Evolutionary conservation across 2,888 invertebrate genomes (phyloP).

Genomic region (Physocephala rufipes): DNA sequence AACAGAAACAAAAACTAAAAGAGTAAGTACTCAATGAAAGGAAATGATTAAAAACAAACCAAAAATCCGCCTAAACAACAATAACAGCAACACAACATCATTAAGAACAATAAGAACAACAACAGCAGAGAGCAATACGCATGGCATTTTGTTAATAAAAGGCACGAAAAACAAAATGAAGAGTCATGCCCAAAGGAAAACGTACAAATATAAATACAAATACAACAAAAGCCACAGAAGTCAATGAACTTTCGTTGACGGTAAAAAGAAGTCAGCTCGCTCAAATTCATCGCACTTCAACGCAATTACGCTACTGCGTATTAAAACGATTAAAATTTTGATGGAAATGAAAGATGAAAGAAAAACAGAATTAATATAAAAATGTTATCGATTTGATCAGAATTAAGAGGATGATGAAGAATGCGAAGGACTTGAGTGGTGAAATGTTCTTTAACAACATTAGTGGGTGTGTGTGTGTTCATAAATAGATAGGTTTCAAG

Average conservation of each 20-base stretch:
- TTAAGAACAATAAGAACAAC: slow-evolving; percentile 23
- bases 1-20: too few relatives aligned
- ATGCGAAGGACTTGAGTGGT: not conserved
- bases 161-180: slow-evolving; percentile 48
- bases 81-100: too few relatives aligned
- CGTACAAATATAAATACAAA: slow-evolving; percentile 41
- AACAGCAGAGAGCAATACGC: slow-evolving; percentile 37
- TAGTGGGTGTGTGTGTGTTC: slow-evolving; percentile 2
- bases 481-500: slow-evolving; percentile 6
- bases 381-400: not conserved
- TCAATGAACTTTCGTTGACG: slow-evolving; percentile 57
- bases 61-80: slow-evolving; percentile 22
- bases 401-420: not conserved
- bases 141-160: slow-evolving; percentile 42
- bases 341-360: not conserved
- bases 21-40: slow-evolving; percentile 41
- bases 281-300: not conserved
- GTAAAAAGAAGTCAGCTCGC: slow-evolving; percentile 44
- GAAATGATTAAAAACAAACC: slow-evolving; percentile 39
- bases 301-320: too few relatives aligned
- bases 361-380: not conserved
- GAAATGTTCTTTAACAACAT: not conserved
- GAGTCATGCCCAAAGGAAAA: slow-evolving; percentile 37
- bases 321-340: too few relatives aligned
- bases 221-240: slow-evolving; percentile 51